Evolutionary conservation across 2,797 vertebrate genomes (phyloP), one percentile per base, ranked within the genome.

Genomic region (Lutjanus campechanus): DNA sequence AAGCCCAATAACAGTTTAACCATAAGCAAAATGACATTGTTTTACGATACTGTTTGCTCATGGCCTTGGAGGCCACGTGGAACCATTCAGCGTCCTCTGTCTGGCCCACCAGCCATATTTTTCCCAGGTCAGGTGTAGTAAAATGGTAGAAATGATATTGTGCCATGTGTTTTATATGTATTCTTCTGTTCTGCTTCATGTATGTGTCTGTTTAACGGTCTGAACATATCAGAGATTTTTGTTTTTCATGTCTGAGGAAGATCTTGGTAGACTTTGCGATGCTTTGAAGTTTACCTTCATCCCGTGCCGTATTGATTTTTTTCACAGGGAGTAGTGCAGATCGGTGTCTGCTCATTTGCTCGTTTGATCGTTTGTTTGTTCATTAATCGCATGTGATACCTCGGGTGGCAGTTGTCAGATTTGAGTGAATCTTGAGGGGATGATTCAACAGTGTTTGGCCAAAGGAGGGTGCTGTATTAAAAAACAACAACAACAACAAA

Each of bases 281-380:
- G 15, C 61, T 77, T 60, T 74, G 44, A 74, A 29, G 44, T 56
- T 12, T 5, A 53, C 50, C 25, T 49, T 49, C 29, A 54, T 75
- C 60, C 20, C 2, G 1, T 6, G 47, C 25, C 44, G 4, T 46
- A 72, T 82, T 54, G 83, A 76, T 85, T 72, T 83, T 68, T 20
- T 46, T 73, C 8, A 66, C 1, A 44, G 20, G 41, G 54, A 72
- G 47, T 1, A 17, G 54, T 25, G 50, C 40, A 17, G 8, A 19
- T 67, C 2, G 3, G 7, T 2, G 9, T 72, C 71, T 81, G 69
- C 40, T 67, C 36, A n/a, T 60, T 77, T 76, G 46, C 25, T 60
- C 2, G 0, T 72, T 81, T 67, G 50, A 64, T 56, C 3, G 0
- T 69, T 81, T 67, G 50, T 67, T 56, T 73, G 20, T 66, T 46